phyloP scores from a whole-genome alignment of 2,797 vertebrate species.

The Nothura maculosa region DNA sequence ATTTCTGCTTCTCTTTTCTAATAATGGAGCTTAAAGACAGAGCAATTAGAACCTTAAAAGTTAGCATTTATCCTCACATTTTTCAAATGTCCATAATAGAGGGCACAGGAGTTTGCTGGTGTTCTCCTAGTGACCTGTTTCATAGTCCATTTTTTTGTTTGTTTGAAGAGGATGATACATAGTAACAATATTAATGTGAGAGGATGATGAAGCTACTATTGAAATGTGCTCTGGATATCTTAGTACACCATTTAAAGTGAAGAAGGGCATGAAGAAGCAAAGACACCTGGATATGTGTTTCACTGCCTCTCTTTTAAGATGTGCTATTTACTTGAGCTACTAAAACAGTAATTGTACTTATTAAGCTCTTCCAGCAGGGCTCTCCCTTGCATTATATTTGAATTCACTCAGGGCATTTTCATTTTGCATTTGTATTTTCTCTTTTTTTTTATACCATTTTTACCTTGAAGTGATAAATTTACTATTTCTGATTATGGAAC shows the following conservation, averaged over 20 bases:
- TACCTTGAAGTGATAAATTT: conserved; percentile 22
- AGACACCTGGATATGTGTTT: background rate
- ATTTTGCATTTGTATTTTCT: background rate
- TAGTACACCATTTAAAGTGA: background rate
- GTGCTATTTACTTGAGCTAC: conserved; percentile 9
- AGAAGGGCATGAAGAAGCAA: background rate
- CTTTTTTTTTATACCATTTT: conserved; percentile 10
- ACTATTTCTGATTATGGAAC: background rate
- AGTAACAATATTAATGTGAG: background rate
- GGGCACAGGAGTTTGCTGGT: accelerated
- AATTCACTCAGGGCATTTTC: background rate
- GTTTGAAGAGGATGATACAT: background rate
- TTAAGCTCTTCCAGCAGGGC: conserved; percentile 76
- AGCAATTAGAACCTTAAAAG: background rate
- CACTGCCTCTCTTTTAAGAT: background rate
- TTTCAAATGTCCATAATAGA: background rate
- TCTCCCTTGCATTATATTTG: conserved; percentile 79
- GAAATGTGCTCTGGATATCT: background rate
- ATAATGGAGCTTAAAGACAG: background rate
- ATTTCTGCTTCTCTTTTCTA: background rate
- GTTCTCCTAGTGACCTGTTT: background rate
- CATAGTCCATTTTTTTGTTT: background rate
- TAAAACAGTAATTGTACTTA: conserved; percentile 42
- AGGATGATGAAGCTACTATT: background rate
- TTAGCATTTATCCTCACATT: background rate